A percentile compares a stretch with the other conserved stretches of the same genome.
These are phyloP conservation scores for Drosophila flavopinicola DNA, from an alignment of 2,888 invertebrate species.

Conservation along the genomic window DNA sequence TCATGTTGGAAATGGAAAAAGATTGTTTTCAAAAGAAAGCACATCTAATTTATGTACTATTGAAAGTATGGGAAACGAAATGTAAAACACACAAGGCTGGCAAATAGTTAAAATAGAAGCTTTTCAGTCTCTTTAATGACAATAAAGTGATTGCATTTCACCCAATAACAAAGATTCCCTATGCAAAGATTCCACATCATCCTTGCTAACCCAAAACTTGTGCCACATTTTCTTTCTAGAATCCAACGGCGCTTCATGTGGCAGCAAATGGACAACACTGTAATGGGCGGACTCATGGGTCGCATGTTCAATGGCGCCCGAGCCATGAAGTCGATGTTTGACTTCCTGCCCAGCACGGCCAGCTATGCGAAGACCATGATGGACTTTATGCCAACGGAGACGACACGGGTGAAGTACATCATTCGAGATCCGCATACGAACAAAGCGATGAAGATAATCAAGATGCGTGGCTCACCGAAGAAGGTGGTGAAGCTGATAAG, in stretches of 20 bases:
- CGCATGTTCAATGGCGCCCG: constrained; percentile 75
- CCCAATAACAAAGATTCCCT: too few relatives aligned
- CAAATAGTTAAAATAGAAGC: too few relatives aligned
- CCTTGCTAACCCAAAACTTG: not conserved
- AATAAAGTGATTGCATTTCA: too few relatives aligned
- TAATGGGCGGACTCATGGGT: constrained; percentile 76
- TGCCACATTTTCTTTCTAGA: constrained; percentile 29
- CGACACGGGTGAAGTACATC: constrained; percentile 80
- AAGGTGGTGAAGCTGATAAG: constrained; percentile 71
- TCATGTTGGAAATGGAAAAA: too few relatives aligned
- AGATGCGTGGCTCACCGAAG: constrained; percentile 74
- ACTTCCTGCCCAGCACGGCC: constrained; percentile 61
- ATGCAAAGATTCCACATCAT: too few relatives aligned
- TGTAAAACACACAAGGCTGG: too few relatives aligned
- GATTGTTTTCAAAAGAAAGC: too few relatives aligned
- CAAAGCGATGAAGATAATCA: constrained; percentile 79
- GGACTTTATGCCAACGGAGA: constrained; percentile 77
- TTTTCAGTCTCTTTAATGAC: too few relatives aligned
- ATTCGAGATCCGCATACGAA: constrained; percentile 79
- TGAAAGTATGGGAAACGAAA: too few relatives aligned
- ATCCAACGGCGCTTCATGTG: constrained; percentile 84
- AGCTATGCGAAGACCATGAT: constrained; percentile 48
- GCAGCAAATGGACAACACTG: constrained; percentile 81
- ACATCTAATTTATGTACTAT: too few relatives aligned
- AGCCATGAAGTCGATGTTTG: constrained; percentile 79